phyloP scores from a whole-genome alignment of 2,888 invertebrate species.

The Globia sparganii region DNA sequence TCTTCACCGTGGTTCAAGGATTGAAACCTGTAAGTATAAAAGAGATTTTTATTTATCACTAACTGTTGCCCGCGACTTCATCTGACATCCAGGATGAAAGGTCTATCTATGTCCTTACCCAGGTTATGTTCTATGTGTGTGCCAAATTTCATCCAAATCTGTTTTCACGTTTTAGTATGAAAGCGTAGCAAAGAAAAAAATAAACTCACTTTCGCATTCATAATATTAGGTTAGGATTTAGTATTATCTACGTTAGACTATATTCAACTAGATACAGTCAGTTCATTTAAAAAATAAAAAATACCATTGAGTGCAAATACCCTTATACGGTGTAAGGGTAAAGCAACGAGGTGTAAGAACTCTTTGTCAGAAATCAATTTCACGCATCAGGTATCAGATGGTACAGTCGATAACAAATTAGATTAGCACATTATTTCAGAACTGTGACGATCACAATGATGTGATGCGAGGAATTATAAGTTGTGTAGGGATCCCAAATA shows the following conservation, averaged over 20 bases:
- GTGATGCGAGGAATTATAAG: constrained; percentile 25
- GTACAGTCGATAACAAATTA: constrained; percentile 49
- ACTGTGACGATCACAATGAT: constrained; percentile 34
- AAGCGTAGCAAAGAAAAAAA: too few species aligned
- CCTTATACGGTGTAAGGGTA: background rate
- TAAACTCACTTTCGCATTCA: too few species aligned
- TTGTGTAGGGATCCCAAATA: constrained; percentile 16
- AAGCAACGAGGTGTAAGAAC: background rate
- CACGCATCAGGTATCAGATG: constrained; percentile 61
- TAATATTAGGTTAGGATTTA: background rate
- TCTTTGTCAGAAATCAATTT: constrained; percentile 69
- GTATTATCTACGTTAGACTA: background rate
- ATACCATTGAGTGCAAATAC: background rate
- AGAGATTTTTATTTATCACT: background rate
- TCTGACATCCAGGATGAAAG: too few species aligned
- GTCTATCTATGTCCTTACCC: too few species aligned
- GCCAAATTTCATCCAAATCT: too few species aligned
- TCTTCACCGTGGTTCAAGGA: background rate
- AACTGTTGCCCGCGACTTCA: too few species aligned
- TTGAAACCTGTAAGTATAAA: background rate
- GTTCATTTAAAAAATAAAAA: background rate
- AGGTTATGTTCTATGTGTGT: too few species aligned
- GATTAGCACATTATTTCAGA: constrained; percentile 55
- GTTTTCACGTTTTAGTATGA: too few species aligned
- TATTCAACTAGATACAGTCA: background rate